These are phyloP conservation scores for Gonioctena quinquepunctata DNA, from an alignment of 1,140 invertebrate species.

Conservation along the genomic window DNA sequence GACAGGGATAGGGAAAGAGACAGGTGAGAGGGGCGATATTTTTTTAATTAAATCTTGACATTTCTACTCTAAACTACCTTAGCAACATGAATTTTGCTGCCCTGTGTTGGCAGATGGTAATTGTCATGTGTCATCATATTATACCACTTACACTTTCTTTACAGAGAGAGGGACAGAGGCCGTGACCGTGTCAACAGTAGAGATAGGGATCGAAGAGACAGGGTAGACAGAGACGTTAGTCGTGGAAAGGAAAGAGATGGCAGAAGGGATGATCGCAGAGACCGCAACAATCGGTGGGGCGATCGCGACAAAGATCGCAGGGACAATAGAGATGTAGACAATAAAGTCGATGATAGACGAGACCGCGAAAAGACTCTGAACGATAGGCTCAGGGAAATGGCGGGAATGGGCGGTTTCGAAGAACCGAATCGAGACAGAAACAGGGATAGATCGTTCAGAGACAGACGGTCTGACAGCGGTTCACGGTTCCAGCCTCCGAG, in stretches of 20 bases:
- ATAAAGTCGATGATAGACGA: slow-evolving; percentile 27
- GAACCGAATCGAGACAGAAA: background rate
- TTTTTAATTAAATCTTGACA: no score
- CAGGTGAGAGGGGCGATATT: slow-evolving; percentile 10
- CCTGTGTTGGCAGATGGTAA: background rate
- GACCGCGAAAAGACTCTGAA: slow-evolving; percentile 49
- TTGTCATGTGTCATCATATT: background rate
- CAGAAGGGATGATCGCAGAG: slow-evolving; percentile 34
- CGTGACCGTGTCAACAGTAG: slow-evolving; percentile 41
- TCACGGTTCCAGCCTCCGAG: background rate
- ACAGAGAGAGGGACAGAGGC: slow-evolving; percentile 28
- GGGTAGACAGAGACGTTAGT: slow-evolving; percentile 36
- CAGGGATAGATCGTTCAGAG: slow-evolving; percentile 4
- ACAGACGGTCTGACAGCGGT: background rate
- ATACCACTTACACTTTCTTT: background rate
- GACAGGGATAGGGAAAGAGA: slow-evolving; percentile 34
- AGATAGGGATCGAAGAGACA: slow-evolving; percentile 43
- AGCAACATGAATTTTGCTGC: background rate
- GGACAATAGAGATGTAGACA: background rate
- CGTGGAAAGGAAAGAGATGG: slow-evolving; percentile 49
- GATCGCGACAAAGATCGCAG: slow-evolving; percentile 43
- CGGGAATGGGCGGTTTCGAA: slow-evolving; percentile 26
- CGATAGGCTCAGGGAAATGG: slow-evolving; percentile 51
- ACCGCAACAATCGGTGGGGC: slow-evolving; percentile 33
- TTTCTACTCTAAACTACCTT: background rate